A percentile compares a stretch with the other conserved stretches of the same genome.
These are phyloP conservation scores for Jordanella pulchra DNA, from an alignment of 2,797 vertebrate genomes.

Conservation along the genomic window DNA sequence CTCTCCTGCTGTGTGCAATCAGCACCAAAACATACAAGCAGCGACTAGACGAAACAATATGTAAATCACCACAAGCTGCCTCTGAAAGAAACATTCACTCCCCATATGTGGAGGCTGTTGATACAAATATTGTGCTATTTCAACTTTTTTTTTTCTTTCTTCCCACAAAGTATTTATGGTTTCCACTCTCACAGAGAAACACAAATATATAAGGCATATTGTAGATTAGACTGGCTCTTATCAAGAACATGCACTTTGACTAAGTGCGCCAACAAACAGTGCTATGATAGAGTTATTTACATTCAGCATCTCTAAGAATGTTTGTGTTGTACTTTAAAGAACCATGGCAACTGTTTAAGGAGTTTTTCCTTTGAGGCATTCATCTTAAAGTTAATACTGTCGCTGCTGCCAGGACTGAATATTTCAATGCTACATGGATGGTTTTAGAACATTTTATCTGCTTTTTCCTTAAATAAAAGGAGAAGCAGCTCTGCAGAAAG, in stretches of 20 bases:
- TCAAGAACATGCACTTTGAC: constrained; percentile 17
- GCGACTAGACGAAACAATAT: constrained; percentile 38
- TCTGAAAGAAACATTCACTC: constrained; percentile 24
- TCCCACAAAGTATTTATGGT: constrained; percentile 9
- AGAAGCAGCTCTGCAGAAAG: constrained; percentile 15
- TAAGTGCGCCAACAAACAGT: constrained; percentile 10
- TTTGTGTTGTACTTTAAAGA: constrained; percentile 4
- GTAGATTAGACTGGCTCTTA: constrained; percentile 20
- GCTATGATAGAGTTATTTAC: constrained; percentile 6
- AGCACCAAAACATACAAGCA: constrained; percentile 36
- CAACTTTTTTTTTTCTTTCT: neutral
- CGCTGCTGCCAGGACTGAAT: neutral
- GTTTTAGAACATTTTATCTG: constrained; percentile 1
- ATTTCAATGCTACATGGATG: neutral
- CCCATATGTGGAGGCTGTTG: constrained; percentile 7
- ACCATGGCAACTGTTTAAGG: constrained; percentile 6
- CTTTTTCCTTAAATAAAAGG: neutral
- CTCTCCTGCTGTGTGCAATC: constrained; percentile 52
- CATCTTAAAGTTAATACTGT: constrained; percentile 7
- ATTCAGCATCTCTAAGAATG: constrained; percentile 12
- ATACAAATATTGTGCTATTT: constrained; percentile 12
- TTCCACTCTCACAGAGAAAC: neutral
- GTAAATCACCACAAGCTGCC: constrained; percentile 23
- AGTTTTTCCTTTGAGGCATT: constrained; percentile 4
- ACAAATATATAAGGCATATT: constrained; percentile 14